These are phyloP conservation scores for Melanerpes aurifrons DNA, from an alignment of 2,113 vertebrate species.

Conservation along the genomic window DNA sequence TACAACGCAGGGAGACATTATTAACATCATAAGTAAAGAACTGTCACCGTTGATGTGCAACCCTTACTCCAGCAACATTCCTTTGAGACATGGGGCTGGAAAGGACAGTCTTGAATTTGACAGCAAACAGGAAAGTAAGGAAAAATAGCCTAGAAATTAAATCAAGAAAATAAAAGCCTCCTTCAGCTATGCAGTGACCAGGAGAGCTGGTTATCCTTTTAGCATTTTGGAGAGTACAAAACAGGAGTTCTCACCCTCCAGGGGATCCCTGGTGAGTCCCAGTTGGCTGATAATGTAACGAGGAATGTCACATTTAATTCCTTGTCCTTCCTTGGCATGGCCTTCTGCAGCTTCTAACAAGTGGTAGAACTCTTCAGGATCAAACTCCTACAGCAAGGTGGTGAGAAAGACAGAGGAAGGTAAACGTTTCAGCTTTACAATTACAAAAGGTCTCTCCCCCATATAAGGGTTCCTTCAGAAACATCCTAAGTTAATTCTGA, in stretches of 20 bases:
- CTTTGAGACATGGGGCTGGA: conserved; percentile 15
- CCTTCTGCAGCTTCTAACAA: conserved; percentile 96
- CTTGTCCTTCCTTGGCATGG: conserved; percentile 96
- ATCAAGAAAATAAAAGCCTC: neutral
- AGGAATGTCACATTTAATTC: conserved; percentile 96
- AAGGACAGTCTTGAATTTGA: conserved; percentile 27
- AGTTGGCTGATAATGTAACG: conserved; percentile 96
- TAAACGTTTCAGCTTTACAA: neutral
- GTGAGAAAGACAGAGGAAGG: conserved; percentile 10
- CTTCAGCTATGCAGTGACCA: neutral
- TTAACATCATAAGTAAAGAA: conserved; percentile 55
- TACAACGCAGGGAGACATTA: conserved; percentile 33
- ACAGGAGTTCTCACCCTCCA: conserved; percentile 85
- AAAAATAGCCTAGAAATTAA: conserved; percentile 1
- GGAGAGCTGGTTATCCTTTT: neutral
- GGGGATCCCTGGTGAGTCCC: conserved; percentile 95
- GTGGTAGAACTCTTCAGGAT: conserved; percentile 98
- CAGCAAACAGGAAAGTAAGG: conserved; percentile 14
- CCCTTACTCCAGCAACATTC: neutral
- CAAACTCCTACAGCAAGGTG: conserved; percentile 88
- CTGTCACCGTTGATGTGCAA: conserved; percentile 18
- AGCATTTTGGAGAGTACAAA: neutral
- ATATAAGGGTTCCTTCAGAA: neutral
- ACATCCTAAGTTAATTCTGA: neutral
- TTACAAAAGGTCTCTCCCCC: neutral